These are phyloP conservation scores for Rhadina sibilatrix DNA, from an alignment of 2,113 vertebrate species.

Conservation along the genomic window DNA sequence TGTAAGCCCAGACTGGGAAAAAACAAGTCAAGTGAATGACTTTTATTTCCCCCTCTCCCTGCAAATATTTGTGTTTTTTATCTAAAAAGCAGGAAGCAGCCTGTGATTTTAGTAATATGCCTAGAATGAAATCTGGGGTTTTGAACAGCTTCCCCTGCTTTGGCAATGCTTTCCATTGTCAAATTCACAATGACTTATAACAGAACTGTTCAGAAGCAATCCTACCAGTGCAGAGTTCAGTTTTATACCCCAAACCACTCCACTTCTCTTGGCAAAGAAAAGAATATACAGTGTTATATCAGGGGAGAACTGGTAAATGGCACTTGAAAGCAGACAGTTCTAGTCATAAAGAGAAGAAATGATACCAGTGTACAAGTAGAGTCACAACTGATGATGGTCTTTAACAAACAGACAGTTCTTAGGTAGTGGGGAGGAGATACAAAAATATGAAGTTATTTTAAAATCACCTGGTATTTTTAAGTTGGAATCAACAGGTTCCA, in stretches of 20 bases:
- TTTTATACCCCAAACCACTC: neutral
- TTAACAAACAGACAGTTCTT: neutral
- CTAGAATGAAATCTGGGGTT: neutral
- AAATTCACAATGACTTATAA: neutral
- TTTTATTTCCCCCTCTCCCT: neutral
- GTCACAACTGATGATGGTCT: neutral
- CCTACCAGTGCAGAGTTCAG: neutral
- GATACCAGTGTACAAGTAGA: neutral
- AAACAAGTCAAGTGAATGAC: neutral
- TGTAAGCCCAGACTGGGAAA: neutral
- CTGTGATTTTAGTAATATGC: neutral
- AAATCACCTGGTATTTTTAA: neutral
- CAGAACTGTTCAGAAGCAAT: neutral
- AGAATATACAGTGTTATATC: neutral
- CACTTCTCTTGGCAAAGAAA: neutral
- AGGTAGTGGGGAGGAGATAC: fast-evolving
- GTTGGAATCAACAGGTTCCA: neutral
- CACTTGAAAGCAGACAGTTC: neutral
- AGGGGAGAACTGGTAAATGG: neutral
- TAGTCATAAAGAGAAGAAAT: neutral
- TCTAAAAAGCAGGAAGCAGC: neutral
- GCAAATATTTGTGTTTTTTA: neutral
- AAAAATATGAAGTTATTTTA: neutral
- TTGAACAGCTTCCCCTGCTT: neutral
- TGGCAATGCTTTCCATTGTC: neutral